These are phyloP conservation scores for Eupithecia dodoneata DNA, from an alignment of 2,888 invertebrate genomes.

Conservation along the genomic window DNA sequence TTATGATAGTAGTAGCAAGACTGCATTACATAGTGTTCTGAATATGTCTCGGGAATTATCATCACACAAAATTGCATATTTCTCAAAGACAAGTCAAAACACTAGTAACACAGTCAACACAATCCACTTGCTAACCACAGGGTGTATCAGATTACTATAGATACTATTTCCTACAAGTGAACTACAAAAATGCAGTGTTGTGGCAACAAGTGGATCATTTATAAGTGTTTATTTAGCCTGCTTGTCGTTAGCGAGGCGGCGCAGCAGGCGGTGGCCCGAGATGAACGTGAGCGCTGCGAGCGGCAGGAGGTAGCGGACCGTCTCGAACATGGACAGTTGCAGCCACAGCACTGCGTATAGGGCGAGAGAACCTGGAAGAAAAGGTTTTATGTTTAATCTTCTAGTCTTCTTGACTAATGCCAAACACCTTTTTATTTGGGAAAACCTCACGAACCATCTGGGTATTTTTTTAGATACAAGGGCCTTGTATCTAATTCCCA, in stretches of 20 bases:
- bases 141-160: constrained; percentile 2
- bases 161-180: not conserved
- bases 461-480: too few species aligned
- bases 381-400: too few species aligned
- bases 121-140: not conserved
- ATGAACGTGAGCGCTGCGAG: constrained; percentile 96
- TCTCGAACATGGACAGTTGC: constrained; percentile 97
- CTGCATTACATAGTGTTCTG: not conserved
- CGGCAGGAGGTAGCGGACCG: constrained; percentile 93
- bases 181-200: not conserved
- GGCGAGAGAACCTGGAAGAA: constrained; percentile 88
- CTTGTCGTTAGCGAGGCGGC: constrained; percentile 86
- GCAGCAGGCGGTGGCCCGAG: constrained; percentile 95
- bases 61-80: not conserved
- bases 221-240: constrained; percentile 13
- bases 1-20: not conserved
- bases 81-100: not conserved
- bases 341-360: constrained; percentile 97
- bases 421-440: too few species aligned
- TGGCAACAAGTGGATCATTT: not conserved
- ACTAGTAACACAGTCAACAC: not conserved
- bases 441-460: too few species aligned
- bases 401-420: too few species aligned
- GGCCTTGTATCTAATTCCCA: too few species aligned
- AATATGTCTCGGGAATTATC: not conserved